Base-by-base conservation (phyloP, 2,113 vertebrate species). In the Crotalus viridis region DNA sequence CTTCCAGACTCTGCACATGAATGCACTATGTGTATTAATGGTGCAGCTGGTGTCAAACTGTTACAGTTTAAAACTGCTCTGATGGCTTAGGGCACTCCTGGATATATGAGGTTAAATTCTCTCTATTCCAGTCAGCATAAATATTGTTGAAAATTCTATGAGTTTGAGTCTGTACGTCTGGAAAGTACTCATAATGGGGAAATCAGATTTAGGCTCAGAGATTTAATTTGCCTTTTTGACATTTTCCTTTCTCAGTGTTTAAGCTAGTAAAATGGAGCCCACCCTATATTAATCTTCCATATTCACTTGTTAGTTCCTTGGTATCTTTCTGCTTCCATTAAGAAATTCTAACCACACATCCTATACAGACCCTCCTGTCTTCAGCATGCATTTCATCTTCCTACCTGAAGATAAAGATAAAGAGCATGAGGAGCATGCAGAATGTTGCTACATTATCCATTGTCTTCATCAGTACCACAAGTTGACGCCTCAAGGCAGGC, bases 381-480 rank as follows among this genome's bases (percentile, higher is more conserved):
- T 81, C 17, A 81, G 69, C 17, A 39, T 39, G 69, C 33, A 24
- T 89, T 12, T 43, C 91, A 7, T 5, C 86, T 94, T 46, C 96
- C 96, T 95, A 99, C 99, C 99, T 99, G 97, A 99, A 99, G 95
- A 99, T 99, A 97, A 99, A 99, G 97, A 99, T 99, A 97, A 99
- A 99, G 85, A 99, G 99, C 99, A 99, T 99, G 85, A 99, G 98
- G 2, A 99, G 98, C 99, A 99, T 99, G 96, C 99, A 99, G 98
- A 99, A 99, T 28, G 99, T 99, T 96, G 99, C 99, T 97, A 99
- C 99, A 0, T 99, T 99, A 97, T 99, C 99, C 99, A 99, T 99
- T 90, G 99, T 99, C 98, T 99, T 99, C 99, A 99, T 99, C 92
- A 99, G 97, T 92, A 99, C 99, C 93, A 99, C 99, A 1, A 99